Percentiles rank a stretch among this genome's conserved stretches.
These are phyloP conservation scores for Myotis lucifugus DNA, from an alignment of 2,113 vertebrate genomes.

Conservation along the genomic window DNA sequence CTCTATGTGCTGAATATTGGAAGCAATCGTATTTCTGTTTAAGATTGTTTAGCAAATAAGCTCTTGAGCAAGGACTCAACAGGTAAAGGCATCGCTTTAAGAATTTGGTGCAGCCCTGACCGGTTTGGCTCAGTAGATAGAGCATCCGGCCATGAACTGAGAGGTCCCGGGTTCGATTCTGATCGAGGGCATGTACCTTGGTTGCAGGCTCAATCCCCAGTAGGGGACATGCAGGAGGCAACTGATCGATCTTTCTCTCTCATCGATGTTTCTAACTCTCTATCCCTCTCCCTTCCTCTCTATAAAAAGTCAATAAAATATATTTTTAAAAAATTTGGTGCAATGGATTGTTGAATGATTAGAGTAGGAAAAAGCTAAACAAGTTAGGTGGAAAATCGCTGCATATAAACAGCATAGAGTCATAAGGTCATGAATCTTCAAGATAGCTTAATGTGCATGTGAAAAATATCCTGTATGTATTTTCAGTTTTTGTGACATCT, in stretches of 20 bases:
- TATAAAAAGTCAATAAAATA: too few species aligned
- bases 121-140: too few species aligned
- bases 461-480: not conserved
- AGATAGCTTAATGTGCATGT: not conserved
- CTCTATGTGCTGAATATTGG: not conserved
- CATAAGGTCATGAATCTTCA: not conserved
- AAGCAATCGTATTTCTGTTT: not conserved
- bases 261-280: too few species aligned
- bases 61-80: not conserved
- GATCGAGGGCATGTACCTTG: too few species aligned
- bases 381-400: not conserved
- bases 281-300: too few species aligned
- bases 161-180: too few species aligned
- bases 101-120: not conserved
- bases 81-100: not conserved
- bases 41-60: not conserved
- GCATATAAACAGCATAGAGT: not conserved
- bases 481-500: not conserved
- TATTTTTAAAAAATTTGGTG: not conserved
- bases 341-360: not conserved
- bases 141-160: too few species aligned
- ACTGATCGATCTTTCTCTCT: too few species aligned
- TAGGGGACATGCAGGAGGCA: too few species aligned
- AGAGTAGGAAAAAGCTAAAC: not conserved
- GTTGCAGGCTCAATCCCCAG: too few species aligned